Base-by-base conservation (phyloP, 2,888 invertebrate species). In the Volucella inanis region DNA sequence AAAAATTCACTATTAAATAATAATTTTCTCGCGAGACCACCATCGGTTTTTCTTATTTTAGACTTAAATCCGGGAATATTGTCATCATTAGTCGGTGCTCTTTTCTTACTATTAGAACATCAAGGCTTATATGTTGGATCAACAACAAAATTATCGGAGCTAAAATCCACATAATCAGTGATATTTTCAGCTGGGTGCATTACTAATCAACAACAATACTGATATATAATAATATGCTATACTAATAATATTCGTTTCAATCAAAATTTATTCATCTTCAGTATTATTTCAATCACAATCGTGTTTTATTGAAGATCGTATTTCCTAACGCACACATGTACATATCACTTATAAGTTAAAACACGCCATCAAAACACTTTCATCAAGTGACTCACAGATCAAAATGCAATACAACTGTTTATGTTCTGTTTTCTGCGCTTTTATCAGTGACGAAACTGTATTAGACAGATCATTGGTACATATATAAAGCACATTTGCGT, bases 1-100 rank as follows among this genome's bases (percentile, higher is more conserved):
- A 54, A 54, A 15, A 31, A 54, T 54, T 54, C 54, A 18, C 54
- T 18, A 54, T 54, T 54, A 22, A 54, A 54, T 10, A 31, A 22
- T 54, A 54, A 54, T 54, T 54, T 54, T 12, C 54, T 6, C 11
- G 2, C 54, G 9, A 54, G 15, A 18, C 18, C 54, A 18, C 54
- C 22, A 54, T 54, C 54, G 6, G 18, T 54, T 31, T 54, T 54
- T 12, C 11, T 54, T 54, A 18, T 54, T 22, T 54, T 54, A 4
- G 54, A 15, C 15, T 54, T 10, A 18, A 2, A 22, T 54, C 54
- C 54, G 22, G 54, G 22, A 54, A 54, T 49, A 2, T 9, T 15
- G 9, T 31, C 54, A 15, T 52, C 15, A 52, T 52, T 1, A 15
- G 12, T 22, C 3, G 8, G 3, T 52, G 52, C 52, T 15, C 52